Evolutionary conservation across 2,797 vertebrate genomes (phyloP).

Genomic region (Graptemys geographica): DNA sequence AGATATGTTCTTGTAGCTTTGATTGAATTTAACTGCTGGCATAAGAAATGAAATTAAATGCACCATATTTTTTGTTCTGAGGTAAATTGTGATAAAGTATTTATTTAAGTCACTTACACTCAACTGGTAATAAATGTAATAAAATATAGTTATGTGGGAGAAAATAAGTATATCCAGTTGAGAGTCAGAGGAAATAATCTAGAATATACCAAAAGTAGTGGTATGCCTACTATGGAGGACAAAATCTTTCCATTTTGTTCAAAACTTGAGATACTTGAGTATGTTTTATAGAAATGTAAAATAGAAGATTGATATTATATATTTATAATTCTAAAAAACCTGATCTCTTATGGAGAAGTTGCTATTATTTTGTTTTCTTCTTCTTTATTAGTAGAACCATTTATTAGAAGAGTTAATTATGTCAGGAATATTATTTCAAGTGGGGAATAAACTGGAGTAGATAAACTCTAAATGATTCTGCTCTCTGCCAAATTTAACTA

Average conservation of each 20-base stretch:
- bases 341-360: neutral
- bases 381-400: neutral
- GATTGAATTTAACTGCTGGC: neutral
- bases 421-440: slow-evolving; percentile 2
- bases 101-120: neutral
- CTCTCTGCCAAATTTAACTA: neutral
- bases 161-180: neutral
- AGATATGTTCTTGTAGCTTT: too few species aligned
- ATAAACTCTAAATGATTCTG: neutral
- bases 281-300: neutral
- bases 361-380: neutral
- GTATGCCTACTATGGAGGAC: rapidly evolving
- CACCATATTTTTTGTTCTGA: neutral
- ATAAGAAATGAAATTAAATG: neutral
- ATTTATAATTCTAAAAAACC: neutral
- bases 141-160: neutral
- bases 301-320: neutral
- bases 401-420: neutral
- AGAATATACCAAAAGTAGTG: rapidly evolving
- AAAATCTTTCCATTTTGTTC: neutral
- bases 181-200: rapidly evolving
- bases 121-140: neutral
- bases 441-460: neutral
- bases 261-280: neutral
- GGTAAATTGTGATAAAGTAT: neutral